These are phyloP conservation scores for Globodera rostochiensis DNA, from an alignment of 1,140 invertebrate species.

Conservation along the genomic window DNA sequence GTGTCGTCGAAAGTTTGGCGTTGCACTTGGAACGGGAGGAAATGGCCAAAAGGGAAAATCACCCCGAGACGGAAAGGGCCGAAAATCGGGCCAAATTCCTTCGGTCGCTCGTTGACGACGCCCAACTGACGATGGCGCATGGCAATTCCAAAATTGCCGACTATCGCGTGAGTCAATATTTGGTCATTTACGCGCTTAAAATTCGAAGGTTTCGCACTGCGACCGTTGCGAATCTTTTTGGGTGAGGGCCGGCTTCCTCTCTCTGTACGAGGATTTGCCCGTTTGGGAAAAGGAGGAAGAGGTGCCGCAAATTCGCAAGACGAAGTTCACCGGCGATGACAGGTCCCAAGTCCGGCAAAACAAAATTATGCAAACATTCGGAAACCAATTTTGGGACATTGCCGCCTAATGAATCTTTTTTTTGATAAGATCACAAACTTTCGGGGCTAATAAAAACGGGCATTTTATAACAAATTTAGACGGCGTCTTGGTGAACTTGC, in stretches of 20 bases:
- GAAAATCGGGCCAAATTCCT: conserved; percentile 39
- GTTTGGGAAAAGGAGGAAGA: conserved; percentile 39
- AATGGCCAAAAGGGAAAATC: conserved; percentile 5
- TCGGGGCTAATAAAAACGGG: too few relatives aligned
- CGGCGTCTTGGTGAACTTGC: conserved; percentile 59
- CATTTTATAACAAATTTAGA: conserved; percentile 36
- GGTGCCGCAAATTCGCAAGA: conserved; percentile 13
- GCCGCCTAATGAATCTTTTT: too few relatives aligned
- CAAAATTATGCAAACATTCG: too few relatives aligned
- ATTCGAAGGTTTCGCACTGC: conserved; percentile 40
- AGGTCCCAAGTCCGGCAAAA: conserved; percentile 29
- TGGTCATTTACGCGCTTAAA: not conserved
- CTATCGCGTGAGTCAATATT: conserved; percentile 24
- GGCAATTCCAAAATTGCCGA: conserved; percentile 29
- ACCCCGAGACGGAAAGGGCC: conserved; percentile 14
- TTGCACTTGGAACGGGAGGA: conserved; percentile 21
- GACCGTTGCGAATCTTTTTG: conserved; percentile 60
- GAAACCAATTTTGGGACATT: too few relatives aligned
- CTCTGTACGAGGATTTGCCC: conserved; percentile 45
- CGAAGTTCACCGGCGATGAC: conserved; percentile 52
- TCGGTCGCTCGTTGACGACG: conserved; percentile 53
- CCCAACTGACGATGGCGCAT: conserved; percentile 47
- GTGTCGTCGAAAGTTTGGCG: conserved; percentile 32
- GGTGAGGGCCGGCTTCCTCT: conserved; percentile 54
- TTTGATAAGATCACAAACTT: too few relatives aligned